These are phyloP conservation scores for Watsonalla binaria DNA, from an alignment of 2,888 invertebrate genomes.

Conservation along the genomic window DNA sequence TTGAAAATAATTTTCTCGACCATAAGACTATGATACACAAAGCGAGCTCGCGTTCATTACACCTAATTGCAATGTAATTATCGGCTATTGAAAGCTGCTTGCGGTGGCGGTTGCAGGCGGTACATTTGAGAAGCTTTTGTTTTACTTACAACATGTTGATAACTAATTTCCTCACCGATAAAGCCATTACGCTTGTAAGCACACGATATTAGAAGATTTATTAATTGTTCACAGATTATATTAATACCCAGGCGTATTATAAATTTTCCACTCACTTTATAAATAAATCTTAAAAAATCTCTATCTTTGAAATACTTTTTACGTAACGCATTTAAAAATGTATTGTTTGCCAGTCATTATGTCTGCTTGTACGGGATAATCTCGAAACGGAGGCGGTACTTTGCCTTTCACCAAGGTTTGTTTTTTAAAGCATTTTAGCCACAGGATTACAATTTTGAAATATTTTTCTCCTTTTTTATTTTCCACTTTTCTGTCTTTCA, in stretches of 20 bases:
- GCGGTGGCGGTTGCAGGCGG: slow-evolving; percentile 25
- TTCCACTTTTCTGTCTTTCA: too few species aligned
- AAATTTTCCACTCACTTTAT: too few species aligned
- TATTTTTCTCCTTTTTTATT: too few species aligned
- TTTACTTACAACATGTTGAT: slow-evolving; percentile 17
- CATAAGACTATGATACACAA: slow-evolving; percentile 28
- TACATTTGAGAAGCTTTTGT: slow-evolving; percentile 24
- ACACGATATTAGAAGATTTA: background rate
- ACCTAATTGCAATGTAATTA: slow-evolving; percentile 61
- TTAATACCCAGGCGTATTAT: background rate
- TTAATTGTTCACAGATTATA: background rate
- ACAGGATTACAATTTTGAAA: too few species aligned
- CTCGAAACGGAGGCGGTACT: too few species aligned
- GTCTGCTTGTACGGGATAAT: too few species aligned
- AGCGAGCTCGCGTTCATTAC: slow-evolving; percentile 47
- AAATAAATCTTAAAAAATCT: too few species aligned
- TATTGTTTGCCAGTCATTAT: too few species aligned
- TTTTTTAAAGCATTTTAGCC: too few species aligned
- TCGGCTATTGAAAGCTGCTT: slow-evolving; percentile 48
- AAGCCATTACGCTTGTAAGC: background rate
- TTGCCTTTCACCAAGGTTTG: too few species aligned
- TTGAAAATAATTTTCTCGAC: slow-evolving; percentile 39
- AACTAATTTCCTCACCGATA: slow-evolving; percentile 11
- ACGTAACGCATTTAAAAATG: too few species aligned
- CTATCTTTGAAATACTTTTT: too few species aligned